Evolutionary conservation across 2,888 invertebrate genomes (phyloP).

Genomic region (Cotesia congregata): DNA sequence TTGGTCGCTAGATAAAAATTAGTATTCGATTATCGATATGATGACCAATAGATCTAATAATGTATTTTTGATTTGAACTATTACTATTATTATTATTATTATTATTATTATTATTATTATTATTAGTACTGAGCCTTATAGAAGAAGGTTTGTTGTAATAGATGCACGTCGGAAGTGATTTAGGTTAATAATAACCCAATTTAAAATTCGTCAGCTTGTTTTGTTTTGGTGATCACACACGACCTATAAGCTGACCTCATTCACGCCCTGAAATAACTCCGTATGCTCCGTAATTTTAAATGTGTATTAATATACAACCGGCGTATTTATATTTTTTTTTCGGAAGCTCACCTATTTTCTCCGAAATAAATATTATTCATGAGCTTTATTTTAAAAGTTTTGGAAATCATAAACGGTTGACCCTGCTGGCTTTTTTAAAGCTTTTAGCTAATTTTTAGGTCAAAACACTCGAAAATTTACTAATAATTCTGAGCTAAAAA

Average conservation of each 20-base stretch:
- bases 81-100: no score
- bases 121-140: no score
- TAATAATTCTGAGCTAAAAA: no score
- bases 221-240: constrained; percentile 49
- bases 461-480: no score
- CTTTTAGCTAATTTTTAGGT: no score
- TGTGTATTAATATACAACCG: background rate
- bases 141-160: background rate
- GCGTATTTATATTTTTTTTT: background rate
- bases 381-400: no score
- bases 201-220: constrained; percentile 1
- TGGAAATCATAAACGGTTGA: no score
- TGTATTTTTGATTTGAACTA: no score
- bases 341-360: background rate
- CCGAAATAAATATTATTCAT: background rate
- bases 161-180: background rate
- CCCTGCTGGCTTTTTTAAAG: no score
- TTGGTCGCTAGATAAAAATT: background rate
- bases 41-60: no score
- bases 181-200: constrained; percentile 1
- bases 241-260: constrained; percentile 63
- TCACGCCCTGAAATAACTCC: constrained; percentile 62
- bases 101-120: no score
- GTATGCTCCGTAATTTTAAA: constrained; percentile 43
- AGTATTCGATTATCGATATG: background rate